phyloP scores from a whole-genome alignment of 2,797 vertebrate species.

The Podargus strigoides region DNA sequence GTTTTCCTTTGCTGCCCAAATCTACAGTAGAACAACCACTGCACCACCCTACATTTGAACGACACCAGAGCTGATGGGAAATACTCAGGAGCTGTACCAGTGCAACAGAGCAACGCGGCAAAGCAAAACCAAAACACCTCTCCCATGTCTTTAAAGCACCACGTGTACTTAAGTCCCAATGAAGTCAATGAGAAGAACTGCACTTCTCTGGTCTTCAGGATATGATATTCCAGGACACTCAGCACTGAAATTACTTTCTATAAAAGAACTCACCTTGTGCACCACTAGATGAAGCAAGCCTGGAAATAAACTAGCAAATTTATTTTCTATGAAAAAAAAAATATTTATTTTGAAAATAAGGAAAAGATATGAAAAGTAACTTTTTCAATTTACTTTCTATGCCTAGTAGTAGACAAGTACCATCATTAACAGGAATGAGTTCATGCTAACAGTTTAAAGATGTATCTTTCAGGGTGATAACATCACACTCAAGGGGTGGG shows the following conservation, averaged over 20 bases:
- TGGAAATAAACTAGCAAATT: not conserved
- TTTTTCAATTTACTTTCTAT: not conserved
- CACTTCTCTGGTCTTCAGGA: not conserved
- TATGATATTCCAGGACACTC: not conserved
- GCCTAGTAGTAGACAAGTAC: not conserved
- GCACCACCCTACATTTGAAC: rapidly evolving
- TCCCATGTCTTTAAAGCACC: not conserved
- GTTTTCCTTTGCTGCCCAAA: not conserved
- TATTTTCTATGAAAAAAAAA: not conserved
- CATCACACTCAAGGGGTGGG: not conserved
- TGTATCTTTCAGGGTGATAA: not conserved
- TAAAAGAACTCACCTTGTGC: not conserved
- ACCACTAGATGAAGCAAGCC: not conserved
- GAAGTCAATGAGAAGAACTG: not conserved
- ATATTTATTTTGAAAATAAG: not conserved
- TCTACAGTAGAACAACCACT: not conserved
- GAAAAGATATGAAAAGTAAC: not conserved
- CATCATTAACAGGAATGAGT: not conserved
- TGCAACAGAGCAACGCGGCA: rapidly evolving
- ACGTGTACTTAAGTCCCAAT: rapidly evolving
- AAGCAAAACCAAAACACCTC: not conserved
- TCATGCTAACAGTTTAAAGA: not conserved
- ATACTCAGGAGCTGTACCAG: not conserved
- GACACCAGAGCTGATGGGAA: not conserved
- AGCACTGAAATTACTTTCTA: not conserved